Conservation (phyloP, 1,140 invertebrate genomes). For the Ceratina australensis region DNA sequence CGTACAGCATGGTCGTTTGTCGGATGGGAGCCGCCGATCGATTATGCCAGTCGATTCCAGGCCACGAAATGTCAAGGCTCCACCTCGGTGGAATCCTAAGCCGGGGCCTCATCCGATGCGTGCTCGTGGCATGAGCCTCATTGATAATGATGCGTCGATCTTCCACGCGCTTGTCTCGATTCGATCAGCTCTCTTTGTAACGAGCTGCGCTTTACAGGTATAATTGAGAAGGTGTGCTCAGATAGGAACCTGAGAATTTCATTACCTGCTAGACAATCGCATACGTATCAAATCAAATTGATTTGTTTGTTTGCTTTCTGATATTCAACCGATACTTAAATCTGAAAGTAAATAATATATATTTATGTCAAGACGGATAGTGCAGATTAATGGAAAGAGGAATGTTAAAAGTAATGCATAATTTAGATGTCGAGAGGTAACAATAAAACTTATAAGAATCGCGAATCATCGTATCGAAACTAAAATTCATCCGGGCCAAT, state of each 20-base stretch:
- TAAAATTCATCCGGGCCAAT: too few species aligned
- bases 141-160: constrained; percentile 46
- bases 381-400: too few species aligned
- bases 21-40: constrained; percentile 71
- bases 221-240: constrained; percentile 17
- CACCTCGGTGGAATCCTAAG: constrained; percentile 69
- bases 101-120: constrained; percentile 54
- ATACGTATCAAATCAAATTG: too few species aligned
- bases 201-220: background rate
- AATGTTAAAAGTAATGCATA: too few species aligned
- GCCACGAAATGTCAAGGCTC: constrained; percentile 75
- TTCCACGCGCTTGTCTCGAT: constrained; percentile 30
- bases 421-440: too few species aligned
- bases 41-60: constrained; percentile 73
- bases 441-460: too few species aligned
- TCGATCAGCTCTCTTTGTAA: constrained; percentile 42
- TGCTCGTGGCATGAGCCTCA: constrained; percentile 30
- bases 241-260: background rate
- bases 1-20: constrained; percentile 69
- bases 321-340: too few species aligned
- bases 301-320: too few species aligned
- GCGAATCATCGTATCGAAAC: too few species aligned
- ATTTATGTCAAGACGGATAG: too few species aligned
- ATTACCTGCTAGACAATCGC: background rate
- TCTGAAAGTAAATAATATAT: too few species aligned